Conservation (phyloP, 2,888 invertebrate genomes). For the Meghimatium bilineatum region DNA sequence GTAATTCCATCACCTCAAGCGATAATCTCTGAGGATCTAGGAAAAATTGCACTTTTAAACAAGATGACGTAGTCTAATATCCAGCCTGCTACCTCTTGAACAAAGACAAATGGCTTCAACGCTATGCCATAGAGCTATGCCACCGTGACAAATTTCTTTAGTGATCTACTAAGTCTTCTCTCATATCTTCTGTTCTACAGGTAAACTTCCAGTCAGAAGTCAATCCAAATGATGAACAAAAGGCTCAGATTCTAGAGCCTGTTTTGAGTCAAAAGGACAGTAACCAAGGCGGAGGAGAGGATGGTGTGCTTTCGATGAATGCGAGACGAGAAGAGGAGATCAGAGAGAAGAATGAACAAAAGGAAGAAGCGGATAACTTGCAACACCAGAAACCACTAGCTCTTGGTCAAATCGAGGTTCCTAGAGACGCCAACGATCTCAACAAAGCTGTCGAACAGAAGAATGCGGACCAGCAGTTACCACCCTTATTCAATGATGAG, state of each 20-base stretch:
- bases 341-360: constrained; percentile 1
- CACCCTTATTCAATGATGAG: constrained; percentile 33
- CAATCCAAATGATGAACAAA: constrained; percentile 47
- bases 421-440: not conserved
- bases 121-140: no score
- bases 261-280: not conserved
- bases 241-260: constrained; percentile 43
- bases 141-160: no score
- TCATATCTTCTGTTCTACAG: not conserved
- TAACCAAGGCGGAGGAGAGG: constrained; percentile 18
- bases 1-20: no score
- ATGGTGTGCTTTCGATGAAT: not conserved
- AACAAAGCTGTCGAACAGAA: not conserved
- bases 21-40: no score
- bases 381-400: constrained; percentile 37
- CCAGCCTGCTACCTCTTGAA: no score
- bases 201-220: not conserved
- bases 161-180: no score
- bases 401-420: constrained; percentile 28
- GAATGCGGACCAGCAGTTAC: constrained; percentile 15
- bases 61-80: no score
- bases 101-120: no score
- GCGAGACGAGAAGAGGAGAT: not conserved
- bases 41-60: no score
- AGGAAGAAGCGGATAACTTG: not conserved